Percentiles rank a stretch among this genome's conserved stretches.
Evolutionary conservation across 2,888 invertebrate genomes (phyloP).

Genomic region (Leptopilina myrica): DNA sequence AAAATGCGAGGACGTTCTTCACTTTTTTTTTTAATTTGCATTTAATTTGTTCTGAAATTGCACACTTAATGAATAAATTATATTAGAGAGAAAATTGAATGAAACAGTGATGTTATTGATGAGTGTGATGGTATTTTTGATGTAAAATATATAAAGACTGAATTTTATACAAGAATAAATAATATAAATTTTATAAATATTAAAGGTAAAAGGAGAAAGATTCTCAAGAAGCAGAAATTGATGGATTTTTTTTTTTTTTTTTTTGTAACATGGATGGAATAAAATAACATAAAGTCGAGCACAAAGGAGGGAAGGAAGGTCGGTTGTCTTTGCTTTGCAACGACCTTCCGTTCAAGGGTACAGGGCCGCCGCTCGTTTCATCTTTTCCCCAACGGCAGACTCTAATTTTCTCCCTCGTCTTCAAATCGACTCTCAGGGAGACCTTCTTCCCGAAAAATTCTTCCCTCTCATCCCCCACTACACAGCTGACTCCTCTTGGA

Average conservation of each 20-base stretch:
- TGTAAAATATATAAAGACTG: too few species aligned
- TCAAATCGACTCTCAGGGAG: constrained; percentile 30
- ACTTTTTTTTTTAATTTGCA: neutral
- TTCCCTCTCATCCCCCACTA: neutral
- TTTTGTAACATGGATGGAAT: constrained; percentile 52
- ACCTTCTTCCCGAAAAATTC: constrained; percentile 25
- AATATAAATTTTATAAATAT: too few species aligned
- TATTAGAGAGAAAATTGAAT: neutral
- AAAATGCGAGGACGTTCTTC: constrained; percentile 5
- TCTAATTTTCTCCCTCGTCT: constrained; percentile 43
- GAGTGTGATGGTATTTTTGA: too few species aligned
- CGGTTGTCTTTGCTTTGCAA: constrained; percentile 64
- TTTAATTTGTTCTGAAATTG: constrained; percentile 7
- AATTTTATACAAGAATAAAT: too few species aligned
- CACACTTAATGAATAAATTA: neutral
- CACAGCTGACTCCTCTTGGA: neutral
- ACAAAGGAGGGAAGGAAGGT: constrained; percentile 65
- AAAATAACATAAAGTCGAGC: constrained; percentile 63
- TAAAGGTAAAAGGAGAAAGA: constrained; percentile 8
- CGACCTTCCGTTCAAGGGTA: constrained; percentile 74
- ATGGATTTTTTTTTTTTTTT: constrained; percentile 59
- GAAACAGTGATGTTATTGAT: constrained; percentile 19
- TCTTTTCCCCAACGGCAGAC: constrained; percentile 47
- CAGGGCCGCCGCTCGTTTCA: constrained; percentile 64
- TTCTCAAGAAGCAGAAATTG: constrained; percentile 54